Conservation (phyloP, 2,797 vertebrate species). For the Oceanodroma leucorhoa region DNA sequence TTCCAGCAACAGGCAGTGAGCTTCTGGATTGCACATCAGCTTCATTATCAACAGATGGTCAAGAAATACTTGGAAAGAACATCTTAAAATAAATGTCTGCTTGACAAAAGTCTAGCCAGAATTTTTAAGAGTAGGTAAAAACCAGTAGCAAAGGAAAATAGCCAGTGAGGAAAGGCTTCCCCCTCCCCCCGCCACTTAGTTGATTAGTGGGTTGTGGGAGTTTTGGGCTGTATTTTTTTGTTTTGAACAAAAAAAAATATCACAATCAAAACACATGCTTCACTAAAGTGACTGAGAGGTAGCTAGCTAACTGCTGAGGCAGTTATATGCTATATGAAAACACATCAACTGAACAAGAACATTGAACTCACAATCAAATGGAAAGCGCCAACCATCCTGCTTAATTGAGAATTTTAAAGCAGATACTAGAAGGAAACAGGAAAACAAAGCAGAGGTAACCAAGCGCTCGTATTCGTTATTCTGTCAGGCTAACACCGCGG, state of each 20-base stretch:
- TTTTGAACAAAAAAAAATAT: background rate
- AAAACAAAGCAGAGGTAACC: background rate
- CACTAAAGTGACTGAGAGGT: background rate
- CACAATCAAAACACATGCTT: background rate
- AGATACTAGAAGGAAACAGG: background rate
- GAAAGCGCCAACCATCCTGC: background rate
- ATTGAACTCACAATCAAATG: background rate
- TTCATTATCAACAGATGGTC: background rate
- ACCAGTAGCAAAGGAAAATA: background rate
- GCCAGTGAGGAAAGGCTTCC: background rate
- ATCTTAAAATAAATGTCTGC: background rate
- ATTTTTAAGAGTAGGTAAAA: background rate
- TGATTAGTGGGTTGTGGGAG: background rate
- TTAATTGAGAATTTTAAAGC: background rate
- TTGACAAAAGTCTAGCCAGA: background rate
- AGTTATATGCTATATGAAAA: background rate
- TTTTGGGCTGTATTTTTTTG: background rate
- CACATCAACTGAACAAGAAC: background rate
- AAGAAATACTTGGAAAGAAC: background rate
- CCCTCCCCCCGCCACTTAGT: background rate
- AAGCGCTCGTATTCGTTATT: accelerated
- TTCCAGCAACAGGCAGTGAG: background rate
- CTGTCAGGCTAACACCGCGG: accelerated
- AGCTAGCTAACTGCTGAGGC: background rate
- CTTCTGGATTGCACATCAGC: background rate